Evolutionary conservation across 2,113 vertebrate genomes (phyloP), one percentile per base, ranked within the genome.

Genomic region (Zosterops hypoxanthus): DNA sequence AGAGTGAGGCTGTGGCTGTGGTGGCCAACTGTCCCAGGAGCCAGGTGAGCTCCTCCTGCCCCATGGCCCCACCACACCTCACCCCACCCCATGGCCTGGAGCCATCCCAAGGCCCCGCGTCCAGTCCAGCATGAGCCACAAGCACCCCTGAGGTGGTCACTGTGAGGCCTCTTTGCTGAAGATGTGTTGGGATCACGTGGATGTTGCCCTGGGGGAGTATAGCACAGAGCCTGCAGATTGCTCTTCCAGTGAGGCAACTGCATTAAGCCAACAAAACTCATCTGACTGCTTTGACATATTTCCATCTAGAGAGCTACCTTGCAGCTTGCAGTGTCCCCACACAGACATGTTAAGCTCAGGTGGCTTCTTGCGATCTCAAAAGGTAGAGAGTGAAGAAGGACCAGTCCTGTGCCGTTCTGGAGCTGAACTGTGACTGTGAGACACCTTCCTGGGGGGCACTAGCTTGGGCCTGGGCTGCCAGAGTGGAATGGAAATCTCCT

Each of bases 221-320:
- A 55, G 60, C 1, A 0, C 71, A 13, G 34, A 90, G 71, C 71
- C 71, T 61, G 50, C 68, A 31, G 28, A 55, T 83, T 1, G 15
- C 77, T 95, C 42, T 96, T 86, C 94, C 94, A 72, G 90, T 90
- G 92, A 71, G 71, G 70, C 82, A 76, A 80, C 82, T 93, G 71
- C 92, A 83, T 90, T 73, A 92, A 59, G 88, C 88, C 91, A 88
- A 66, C 71, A n/a, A 49, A 80, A 55, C 59, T 88, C 75, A 76
- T 72, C 71, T 52, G 68, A 42, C 79, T 86, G 3, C 81, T 85
- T 72, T 2, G 28, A 29, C 36, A 1, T 70, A 90, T 80, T 92
- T 80, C 46, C 71, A 69, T 87, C 75, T 66, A 24, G 68, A 80
- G 61, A 90, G 71, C 50, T 82, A 1, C 66, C 78, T 71, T 55